Evolutionary conservation across 2,113 vertebrate genomes (phyloP).

Genomic region (Melanerpes aurifrons): DNA sequence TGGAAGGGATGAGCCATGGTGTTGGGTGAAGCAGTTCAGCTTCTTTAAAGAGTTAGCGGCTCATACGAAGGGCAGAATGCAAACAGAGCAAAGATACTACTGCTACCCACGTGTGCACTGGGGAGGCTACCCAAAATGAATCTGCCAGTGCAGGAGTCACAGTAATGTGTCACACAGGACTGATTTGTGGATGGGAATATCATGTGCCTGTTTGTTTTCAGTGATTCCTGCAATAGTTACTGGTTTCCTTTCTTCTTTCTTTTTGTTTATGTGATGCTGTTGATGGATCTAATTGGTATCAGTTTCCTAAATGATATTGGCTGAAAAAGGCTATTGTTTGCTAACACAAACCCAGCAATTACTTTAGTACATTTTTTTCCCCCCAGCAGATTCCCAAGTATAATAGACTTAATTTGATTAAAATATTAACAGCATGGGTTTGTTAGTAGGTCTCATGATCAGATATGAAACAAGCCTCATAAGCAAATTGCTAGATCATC

Average conservation of each 20-base stretch:
- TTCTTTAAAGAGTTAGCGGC: neutral
- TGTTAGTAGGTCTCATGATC: neutral
- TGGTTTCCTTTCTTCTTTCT: neutral
- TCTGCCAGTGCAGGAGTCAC: neutral
- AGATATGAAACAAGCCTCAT: neutral
- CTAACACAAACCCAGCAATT: neutral
- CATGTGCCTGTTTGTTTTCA: neutral
- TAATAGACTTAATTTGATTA: slow-evolving; percentile 29
- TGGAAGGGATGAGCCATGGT: neutral
- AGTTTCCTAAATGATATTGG: slow-evolving; percentile 5
- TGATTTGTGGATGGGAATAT: neutral
- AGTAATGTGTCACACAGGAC: neutral
- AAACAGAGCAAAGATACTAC: fast-evolving
- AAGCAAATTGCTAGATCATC: neutral
- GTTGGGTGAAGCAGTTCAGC: neutral
- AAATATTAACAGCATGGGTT: neutral
- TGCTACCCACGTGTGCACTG: fast-evolving
- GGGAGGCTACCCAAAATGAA: neutral
- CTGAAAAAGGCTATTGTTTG: slow-evolving; percentile 21
- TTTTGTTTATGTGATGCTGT: neutral
- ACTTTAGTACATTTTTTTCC: neutral
- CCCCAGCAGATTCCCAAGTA: slow-evolving; percentile 14
- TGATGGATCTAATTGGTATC: neutral
- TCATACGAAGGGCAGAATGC: neutral
- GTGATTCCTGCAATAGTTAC: neutral